Percentiles rank a stretch among this genome's conserved stretches.
phyloP scores from a whole-genome alignment of 2,113 vertebrate genomes.

The Sinocyclocheilus maitianheensis region DNA sequence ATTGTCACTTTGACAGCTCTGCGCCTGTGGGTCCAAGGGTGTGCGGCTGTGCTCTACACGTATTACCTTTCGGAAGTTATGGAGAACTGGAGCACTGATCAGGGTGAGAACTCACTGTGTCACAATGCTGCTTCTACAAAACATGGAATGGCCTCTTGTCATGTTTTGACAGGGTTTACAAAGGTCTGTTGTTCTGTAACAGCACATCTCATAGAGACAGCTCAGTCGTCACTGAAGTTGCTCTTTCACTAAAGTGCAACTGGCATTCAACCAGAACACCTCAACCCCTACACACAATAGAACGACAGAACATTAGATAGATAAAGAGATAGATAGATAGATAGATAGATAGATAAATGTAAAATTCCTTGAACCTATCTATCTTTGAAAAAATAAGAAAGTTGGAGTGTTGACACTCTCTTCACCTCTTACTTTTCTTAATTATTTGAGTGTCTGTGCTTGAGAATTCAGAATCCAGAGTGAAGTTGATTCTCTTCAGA shows the following conservation, averaged over 20 bases:
- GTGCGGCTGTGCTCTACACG: background rate
- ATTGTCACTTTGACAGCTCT: background rate
- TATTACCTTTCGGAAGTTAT: slow-evolving; percentile 3
- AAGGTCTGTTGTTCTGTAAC: slow-evolving; percentile 23
- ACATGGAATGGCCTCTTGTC: background rate
- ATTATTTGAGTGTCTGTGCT: background rate
- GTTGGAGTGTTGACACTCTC: background rate
- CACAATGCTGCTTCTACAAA: slow-evolving; percentile 12
- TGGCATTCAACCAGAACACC: background rate
- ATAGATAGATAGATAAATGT: background rate
- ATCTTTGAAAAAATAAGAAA: background rate
- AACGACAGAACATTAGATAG: background rate
- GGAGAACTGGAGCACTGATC: slow-evolving; percentile 1
- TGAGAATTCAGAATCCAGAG: background rate
- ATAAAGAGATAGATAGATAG: background rate
- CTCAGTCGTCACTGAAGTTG: background rate
- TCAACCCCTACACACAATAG: background rate
- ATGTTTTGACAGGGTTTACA: slow-evolving; percentile 33
- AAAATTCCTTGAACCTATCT: too few species aligned
- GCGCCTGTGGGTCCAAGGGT: slow-evolving; percentile 12
- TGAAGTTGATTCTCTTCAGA: slow-evolving; percentile 6
- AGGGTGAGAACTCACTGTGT: background rate
- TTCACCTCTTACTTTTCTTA: background rate
- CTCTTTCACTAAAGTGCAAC: background rate
- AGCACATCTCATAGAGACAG: slow-evolving; percentile 14